phyloP scores from a whole-genome alignment of 2,888 invertebrate species.

The Thereva unica region DNA sequence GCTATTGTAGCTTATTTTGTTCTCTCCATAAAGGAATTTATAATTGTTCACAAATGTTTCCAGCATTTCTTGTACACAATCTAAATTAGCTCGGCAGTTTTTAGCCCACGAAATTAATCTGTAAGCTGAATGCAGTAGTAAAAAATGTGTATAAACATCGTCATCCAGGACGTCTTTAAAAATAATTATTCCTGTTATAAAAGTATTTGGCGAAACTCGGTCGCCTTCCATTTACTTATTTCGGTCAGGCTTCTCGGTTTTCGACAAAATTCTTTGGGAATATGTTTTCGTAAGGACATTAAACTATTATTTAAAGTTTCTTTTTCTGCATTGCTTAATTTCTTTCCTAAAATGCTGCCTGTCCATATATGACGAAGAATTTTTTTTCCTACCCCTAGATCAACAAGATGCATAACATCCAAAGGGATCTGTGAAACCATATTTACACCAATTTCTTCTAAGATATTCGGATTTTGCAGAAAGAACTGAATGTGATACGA shows the following conservation, averaged over 20 bases:
- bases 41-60: conserved; percentile 6
- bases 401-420: too few species aligned
- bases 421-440: too few species aligned
- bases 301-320: not conserved
- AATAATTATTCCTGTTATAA: conserved; percentile 1
- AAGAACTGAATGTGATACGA: too few species aligned
- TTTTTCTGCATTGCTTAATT: too few species aligned
- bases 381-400: too few species aligned
- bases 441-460: too few species aligned
- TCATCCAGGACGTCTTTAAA: too few species aligned
- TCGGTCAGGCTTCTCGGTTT: not conserved
- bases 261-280: conserved; percentile 6
- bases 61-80: conserved; percentile 1
- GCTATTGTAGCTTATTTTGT: conserved; percentile 1
- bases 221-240: not conserved
- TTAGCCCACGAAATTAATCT: too few species aligned
- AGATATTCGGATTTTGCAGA: too few species aligned
- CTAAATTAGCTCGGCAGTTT: not conserved
- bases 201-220: not conserved
- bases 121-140: conserved; percentile 3
- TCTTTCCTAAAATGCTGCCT: too few species aligned
- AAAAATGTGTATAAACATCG: too few species aligned
- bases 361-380: too few species aligned
- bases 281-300: not conserved
- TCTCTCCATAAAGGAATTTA: not conserved